Conservation (phyloP, 2,888 invertebrate species). For the Dugesia japonica region DNA sequence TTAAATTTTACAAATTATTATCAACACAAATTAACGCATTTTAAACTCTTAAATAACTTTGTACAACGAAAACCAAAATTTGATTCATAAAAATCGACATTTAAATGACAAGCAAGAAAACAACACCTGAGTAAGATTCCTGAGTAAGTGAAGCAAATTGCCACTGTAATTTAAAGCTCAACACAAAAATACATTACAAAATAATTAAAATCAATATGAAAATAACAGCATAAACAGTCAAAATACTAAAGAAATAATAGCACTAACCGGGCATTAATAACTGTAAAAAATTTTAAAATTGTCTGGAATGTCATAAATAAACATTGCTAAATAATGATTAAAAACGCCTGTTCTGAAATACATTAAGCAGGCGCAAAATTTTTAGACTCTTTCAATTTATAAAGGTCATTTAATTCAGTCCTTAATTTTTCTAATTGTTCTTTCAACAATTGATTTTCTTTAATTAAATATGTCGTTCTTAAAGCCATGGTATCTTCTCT, state of each 20-base stretch:
- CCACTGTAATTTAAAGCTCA: not conserved
- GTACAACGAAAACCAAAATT: not conserved
- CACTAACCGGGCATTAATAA: conserved; percentile 3
- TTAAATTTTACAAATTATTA: too few relatives aligned
- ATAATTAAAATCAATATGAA: conserved; percentile 9
- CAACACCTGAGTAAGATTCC: not conserved
- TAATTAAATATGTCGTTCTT: conserved; percentile 27
- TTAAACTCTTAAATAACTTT: conserved; percentile 2
- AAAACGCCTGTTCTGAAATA: not conserved
- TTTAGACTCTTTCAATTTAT: conserved; percentile 8
- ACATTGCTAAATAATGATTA: not conserved
- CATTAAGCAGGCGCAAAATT: not conserved
- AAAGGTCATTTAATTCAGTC: conserved; percentile 3
- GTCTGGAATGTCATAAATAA: not conserved
- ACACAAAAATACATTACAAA: conserved; percentile 4
- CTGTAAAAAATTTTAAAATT: not conserved
- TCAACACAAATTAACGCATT: not conserved
- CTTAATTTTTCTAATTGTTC: conserved; percentile 22
- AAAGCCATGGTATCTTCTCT: conserved; percentile 30
- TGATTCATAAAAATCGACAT: not conserved
- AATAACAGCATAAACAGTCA: conserved; percentile 6
- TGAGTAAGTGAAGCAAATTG: not conserved
- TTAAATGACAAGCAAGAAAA: not conserved
- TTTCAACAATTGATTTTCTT: conserved; percentile 28
- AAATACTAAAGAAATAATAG: not conserved